Evolutionary conservation across 1,140 invertebrate species (phyloP), one percentile per base, ranked within the genome.

Genomic region (Procambarus clarkii): DNA sequence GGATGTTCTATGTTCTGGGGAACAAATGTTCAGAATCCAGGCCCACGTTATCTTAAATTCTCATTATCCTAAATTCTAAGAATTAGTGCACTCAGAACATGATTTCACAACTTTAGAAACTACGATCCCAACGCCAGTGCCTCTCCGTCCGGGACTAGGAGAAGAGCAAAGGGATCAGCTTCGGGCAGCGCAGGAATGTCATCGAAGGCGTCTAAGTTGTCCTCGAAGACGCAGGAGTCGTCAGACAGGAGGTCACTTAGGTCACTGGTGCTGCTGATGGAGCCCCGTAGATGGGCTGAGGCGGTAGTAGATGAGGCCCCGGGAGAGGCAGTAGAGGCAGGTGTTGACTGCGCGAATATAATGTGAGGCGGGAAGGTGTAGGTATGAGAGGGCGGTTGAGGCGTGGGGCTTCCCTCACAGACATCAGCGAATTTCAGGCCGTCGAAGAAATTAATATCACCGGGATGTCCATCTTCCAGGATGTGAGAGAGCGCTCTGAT

Each of bases 151-250:
- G 87, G 79, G 3, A 50, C 48, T 13, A 88, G 78, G 18, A 91
- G 81, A 24, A 91, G 76, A 24, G 88, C 88, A 46, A 91, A 91
- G 54, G 88, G 81, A 34, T 91, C 88, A n/a, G 71, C 81, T 50
- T 91, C 88, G 2, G 81, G 81, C 15, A 91, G 48, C 15, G 88
- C 88, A 24, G 88, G 81, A 21, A 91, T 91, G 80, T 91, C 88
- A 46, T 91, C 81, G 58, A 91, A 91, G 34, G 88, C 88, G 58
- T 91, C 88, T 15, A 90, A 80, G 69, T 74, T 90, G 82, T 84
- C 82, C 77, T 91, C 88, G 76, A 91, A 91, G 74, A 79, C 80
- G 60, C 71, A 91, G 8, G 88, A 78, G 60, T 84, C 88, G n/a
- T 91, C 88, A 24, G 88, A 78, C 45, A 83, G 34, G 9, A 91